Evolutionary conservation across 2,113 vertebrate genomes (phyloP), one percentile per base, ranked within the genome.

Genomic region (Coturnix japonica): DNA sequence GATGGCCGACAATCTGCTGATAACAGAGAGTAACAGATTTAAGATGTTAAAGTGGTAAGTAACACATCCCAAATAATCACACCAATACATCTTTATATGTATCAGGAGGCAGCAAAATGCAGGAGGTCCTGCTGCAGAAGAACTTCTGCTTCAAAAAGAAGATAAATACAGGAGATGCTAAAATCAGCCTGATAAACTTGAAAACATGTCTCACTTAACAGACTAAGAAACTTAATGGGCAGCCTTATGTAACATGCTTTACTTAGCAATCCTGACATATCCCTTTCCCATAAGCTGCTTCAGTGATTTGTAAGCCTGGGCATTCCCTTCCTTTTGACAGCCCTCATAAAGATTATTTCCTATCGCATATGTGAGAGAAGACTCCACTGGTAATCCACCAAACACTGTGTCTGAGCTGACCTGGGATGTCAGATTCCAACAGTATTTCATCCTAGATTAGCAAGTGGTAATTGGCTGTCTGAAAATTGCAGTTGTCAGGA

Each of bases 401-500:
- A 94, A 91, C 3, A 7, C 63, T 57, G 56, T 1, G 0, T 47
- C 67, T n/a, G 61, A 81, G 66, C 77, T 84, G 66, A 87, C 49
- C 49, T 54, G 49, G 30, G 73, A 75, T 30, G 76, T 43, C 84
- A 85, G 57, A 59, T 72, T 78, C 83, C 78, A 72, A 67, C 22
- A 72, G n/a, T 56, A 65, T 59, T 91, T 70, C 41, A 82, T 81
- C 81, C 33, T 51, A 22, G 67, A 89, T 89, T 93, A 89, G 63
- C 74, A 84, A 54, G 71, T 87, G 66, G 44, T 91, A 92, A 91
- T 85, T 56, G 53, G 63, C 84, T 87, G 61, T 37, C 23, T 75
- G n/a, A 64, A 69, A 89, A 85, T n/a, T 51, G 59, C 30, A 84
- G 85, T 85, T 93, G 74, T 91, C 78, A 89, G 71, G 81, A 92